Evolutionary conservation across 2,888 invertebrate genomes (phyloP), one percentile per base, ranked within the genome.

Genomic region (Acleris cristana): DNA sequence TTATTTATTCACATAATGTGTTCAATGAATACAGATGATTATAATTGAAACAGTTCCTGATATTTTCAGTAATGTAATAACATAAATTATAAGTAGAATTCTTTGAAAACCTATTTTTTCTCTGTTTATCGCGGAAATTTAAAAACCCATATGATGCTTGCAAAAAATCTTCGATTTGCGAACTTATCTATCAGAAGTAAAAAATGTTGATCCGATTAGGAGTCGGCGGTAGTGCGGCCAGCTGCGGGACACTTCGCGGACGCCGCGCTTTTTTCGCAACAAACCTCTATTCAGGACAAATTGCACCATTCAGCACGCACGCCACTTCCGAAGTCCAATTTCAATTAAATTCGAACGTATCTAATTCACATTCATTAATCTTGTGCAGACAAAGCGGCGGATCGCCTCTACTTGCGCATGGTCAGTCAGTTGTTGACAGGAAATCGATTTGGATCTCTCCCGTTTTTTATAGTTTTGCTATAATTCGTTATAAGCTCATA

Each of bases 351-450:
- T 88, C 86, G 87, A 87, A 89, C 90, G 90, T 87, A 83, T 86
- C 90, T 88, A 92, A 92, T 92, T 87, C 81, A 81, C 84, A 86
- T 86, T 89, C 92, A 92, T 92, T 91, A 92, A 92, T 92, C 92
- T 91, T 85, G 69, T 73, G 69, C 74, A 76, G 74, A 67, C 74
- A 77, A 75, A 79, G 78, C 79, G 77, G 80, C 79, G 74, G 81
- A 81, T 81, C 78, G 77, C 82, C 72, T 81, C 85, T 87, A 89
- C 89, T 90, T 90, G 87, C 87, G 83, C 80, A 86, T 91, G 92
- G 92, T 92, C 92, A 92, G 92, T 91, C 92, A 92, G 91, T 91
- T 85, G 88, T 84, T 87, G 90, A 90, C 92, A 92, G 91, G 91
- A 92, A 89, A 92, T 90, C 88, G 88, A 89, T 90, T 88, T 77